Base-by-base conservation (phyloP, 2,797 vertebrate species). In the Helicolenus hilgendorfi region DNA sequence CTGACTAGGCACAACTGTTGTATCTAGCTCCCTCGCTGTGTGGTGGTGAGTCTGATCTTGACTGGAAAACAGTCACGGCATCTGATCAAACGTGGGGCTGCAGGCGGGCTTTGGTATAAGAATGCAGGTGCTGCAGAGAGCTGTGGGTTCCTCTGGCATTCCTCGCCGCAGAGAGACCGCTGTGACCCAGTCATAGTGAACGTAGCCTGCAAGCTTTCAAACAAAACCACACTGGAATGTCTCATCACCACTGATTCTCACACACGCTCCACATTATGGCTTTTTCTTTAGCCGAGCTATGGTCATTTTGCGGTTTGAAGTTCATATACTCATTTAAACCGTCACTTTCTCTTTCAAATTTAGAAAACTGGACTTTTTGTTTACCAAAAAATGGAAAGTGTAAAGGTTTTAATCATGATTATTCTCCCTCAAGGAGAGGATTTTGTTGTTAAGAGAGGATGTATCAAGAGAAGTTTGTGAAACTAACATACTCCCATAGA, bases 191-290 rank as follows among this genome's bases (percentile, higher is more conserved):
- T 86, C 91, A 63, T 63, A 73, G 63, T 38, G 77, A 91, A 78
- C 75, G 60, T 53, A 86, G 81, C 58, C 85, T 84, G 89, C 49
- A 11, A 81, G 77, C 85, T 65, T 84, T 87, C 74, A 93, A 89
- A 82, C 79, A 86, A 92, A 96, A 96, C 94, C 95, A 83, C 94
- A 92, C 76, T 95, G 96, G 95, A 97, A 97, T 97, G 95, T 94
- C 91, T 94, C 89, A 91, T 94, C 93, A 78, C 73, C 87, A 31
- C 60, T 77, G 77, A 92, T 88, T 95, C 88, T 94, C 89, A 89
- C 87, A 86, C 88, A 80, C 67, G n/a, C 90, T 94, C 84, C 81
- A 88, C 90, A 94, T 93, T 81, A 86, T 79, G 75, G 90, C 89
- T 87, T 90, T 85, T 22, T 74, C 77, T 72, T 86, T 53, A 80